Percentiles rank a stretch among this genome's conserved stretches.
Evolutionary conservation across 2,797 vertebrate genomes (phyloP).

Genomic region (Enteromius afrohamiltoni): DNA sequence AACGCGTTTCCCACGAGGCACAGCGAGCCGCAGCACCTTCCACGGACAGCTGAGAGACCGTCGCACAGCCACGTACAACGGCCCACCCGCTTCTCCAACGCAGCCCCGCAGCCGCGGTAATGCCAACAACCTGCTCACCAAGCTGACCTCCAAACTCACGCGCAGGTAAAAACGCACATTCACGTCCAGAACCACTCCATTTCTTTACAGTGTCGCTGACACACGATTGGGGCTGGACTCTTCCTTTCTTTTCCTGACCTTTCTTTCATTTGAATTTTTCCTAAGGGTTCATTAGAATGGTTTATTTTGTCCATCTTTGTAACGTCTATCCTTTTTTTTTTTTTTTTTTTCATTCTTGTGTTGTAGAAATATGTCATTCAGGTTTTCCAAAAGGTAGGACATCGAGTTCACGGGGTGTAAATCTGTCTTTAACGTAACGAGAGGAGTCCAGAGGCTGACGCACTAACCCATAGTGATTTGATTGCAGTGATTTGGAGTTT

Average conservation of each 20-base stretch:
- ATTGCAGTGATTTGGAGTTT: slow-evolving; percentile 54
- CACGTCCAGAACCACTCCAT: not conserved
- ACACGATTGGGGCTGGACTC: not conserved
- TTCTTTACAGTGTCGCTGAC: not conserved
- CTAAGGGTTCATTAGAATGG: slow-evolving; percentile 19
- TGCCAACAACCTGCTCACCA: slow-evolving; percentile 96
- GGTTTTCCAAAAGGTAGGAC: slow-evolving; percentile 99
- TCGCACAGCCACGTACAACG: slow-evolving; percentile 95
- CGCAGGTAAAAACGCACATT: slow-evolving; percentile 86
- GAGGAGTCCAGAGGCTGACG: slow-evolving; percentile 34
- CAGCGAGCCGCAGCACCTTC: slow-evolving; percentile 94
- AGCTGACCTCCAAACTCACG: slow-evolving; percentile 96
- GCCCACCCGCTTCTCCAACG: slow-evolving; percentile 94
- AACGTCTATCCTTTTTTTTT: slow-evolving; percentile 69
- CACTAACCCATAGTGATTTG: slow-evolving; percentile 56
- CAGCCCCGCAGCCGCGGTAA: slow-evolving; percentile 90
- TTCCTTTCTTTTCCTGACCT: slow-evolving; percentile 23
- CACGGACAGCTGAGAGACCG: slow-evolving; percentile 93
- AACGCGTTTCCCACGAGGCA: slow-evolving; percentile 93
- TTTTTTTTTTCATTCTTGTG: slow-evolving; percentile 80
- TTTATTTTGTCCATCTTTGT: slow-evolving; percentile 54
- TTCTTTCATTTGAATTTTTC: slow-evolving; percentile 1
- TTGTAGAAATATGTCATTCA: slow-evolving; percentile 99
- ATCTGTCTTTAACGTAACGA: slow-evolving; percentile 57
- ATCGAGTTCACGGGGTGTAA: slow-evolving; percentile 67